phyloP scores from a whole-genome alignment of 2,113 vertebrate species.

The Anarrhichthys ocellatus region DNA sequence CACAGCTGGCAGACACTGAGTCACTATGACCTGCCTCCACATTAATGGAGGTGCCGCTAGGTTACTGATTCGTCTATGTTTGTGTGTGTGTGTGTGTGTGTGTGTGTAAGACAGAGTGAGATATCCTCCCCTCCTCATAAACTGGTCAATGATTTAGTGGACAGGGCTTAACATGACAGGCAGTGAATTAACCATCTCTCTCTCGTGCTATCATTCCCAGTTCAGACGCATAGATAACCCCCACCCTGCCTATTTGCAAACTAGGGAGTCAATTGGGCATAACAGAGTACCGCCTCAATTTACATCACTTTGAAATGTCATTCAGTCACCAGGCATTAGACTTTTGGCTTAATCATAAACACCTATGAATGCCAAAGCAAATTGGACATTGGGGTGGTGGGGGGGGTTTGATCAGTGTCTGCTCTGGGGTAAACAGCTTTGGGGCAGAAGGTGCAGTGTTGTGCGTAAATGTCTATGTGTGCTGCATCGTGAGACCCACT shows the following conservation, averaged over 20 bases:
- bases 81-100: background rate
- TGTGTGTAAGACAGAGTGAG: conserved; percentile 1
- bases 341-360: conserved; percentile 29
- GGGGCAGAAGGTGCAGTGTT: background rate
- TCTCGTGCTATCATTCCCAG: conserved; percentile 31
- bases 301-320: conserved; percentile 50
- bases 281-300: conserved; percentile 16
- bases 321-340: conserved; percentile 6
- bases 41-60: background rate
- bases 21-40: background rate
- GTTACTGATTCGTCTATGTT: background rate
- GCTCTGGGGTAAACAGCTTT: conserved; percentile 17
- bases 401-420: conserved; percentile 6
- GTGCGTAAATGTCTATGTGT: conserved; percentile 10
- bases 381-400: conserved; percentile 11
- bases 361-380: conserved; percentile 39
- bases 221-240: conserved; percentile 14
- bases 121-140: conserved; percentile 33
- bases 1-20: background rate
- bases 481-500: conserved; percentile 1
- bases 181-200: conserved; percentile 53
- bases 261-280: conserved; percentile 47
- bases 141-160: conserved; percentile 41
- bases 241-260: background rate
- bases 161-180: conserved; percentile 56